Base-by-base conservation (phyloP, 2,113 vertebrate genomes). In the Apteryx mantelli region DNA sequence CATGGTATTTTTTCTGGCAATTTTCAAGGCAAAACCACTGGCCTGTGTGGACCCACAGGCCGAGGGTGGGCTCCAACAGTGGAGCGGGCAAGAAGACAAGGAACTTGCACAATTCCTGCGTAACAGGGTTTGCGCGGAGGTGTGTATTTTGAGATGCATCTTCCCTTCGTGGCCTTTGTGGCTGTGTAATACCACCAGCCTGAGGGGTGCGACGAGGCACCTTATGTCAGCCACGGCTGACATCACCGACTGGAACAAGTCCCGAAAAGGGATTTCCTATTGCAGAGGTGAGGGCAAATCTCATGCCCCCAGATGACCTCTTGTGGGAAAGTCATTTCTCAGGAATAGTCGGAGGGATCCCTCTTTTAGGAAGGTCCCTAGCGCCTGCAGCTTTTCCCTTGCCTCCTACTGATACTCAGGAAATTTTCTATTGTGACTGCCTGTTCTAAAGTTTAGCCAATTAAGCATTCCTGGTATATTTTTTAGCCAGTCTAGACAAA, bases 281-380 rank as follows among this genome's bases (percentile, higher is more conserved):
- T 4, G 63, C 53, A 83, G 48, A 86, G 11, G 13, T 34, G 9
- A 88, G 44, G 48, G 79, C n/a, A 79, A 36, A 84, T 68, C 65
- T 78, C 28, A 40, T 0, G 0, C 18, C 21, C 40, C 26, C 0
- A 0, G 48, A 42, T 20, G 3, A 77, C 5, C 21, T 16, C 14
- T 32, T 50, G 12, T 24, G 20, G 32, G 30, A 13, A 21, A n/a
- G 32, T 63, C 8, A 44, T 68, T 85, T 76, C 42, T 78, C 66
- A 76, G 12, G 2, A 75, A 28, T 66, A 9, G 30, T 66, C 5
- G 2, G 26, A 64, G 34, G 56, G 7, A 21, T 52, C 90, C 53
- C 63, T 88, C 32, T 60, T 66, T 15, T 9, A n/a, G 16, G 32
- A 22, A 71, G 8, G 30, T 28, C 19, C 8, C 28, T 7, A 73